Evolutionary conservation across 2,113 vertebrate species (phyloP).

Genomic region (Salvator merianae): DNA sequence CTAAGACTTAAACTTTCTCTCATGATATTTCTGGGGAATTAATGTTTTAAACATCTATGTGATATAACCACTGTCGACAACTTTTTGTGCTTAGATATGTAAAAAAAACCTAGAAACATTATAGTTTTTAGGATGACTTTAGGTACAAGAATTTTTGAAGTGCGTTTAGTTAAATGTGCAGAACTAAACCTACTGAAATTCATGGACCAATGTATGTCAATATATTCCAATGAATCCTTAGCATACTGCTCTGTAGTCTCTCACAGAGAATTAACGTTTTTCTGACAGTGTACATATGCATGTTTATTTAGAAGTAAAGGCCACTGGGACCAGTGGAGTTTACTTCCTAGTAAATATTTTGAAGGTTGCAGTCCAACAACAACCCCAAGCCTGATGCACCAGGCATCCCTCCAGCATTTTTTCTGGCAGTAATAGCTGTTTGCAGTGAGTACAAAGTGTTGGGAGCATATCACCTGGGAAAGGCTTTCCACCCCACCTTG

Average conservation of each 20-base stretch:
- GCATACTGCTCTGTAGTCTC: not conserved
- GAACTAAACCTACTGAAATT: not conserved
- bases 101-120: not conserved
- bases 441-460: too few relatives aligned
- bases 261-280: not conserved
- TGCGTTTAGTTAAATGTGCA: not conserved
- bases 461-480: too few relatives aligned
- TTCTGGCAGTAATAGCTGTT: too few relatives aligned
- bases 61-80: not conserved
- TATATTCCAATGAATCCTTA: not conserved
- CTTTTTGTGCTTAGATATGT: not conserved
- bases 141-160: too few relatives aligned
- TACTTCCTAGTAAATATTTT: not conserved
- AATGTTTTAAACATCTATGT: not conserved
- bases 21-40: not conserved
- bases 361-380: not conserved
- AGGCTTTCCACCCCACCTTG: too few relatives aligned
- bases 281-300: not conserved
- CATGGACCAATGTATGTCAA: not conserved
- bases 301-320: not conserved
- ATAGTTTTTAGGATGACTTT: too few relatives aligned
- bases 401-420: too few relatives aligned
- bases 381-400: too few relatives aligned
- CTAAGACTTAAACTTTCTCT: not conserved
- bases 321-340: not conserved